Conservation (phyloP, 2,797 vertebrate genomes). For the Anabas testudineus region DNA sequence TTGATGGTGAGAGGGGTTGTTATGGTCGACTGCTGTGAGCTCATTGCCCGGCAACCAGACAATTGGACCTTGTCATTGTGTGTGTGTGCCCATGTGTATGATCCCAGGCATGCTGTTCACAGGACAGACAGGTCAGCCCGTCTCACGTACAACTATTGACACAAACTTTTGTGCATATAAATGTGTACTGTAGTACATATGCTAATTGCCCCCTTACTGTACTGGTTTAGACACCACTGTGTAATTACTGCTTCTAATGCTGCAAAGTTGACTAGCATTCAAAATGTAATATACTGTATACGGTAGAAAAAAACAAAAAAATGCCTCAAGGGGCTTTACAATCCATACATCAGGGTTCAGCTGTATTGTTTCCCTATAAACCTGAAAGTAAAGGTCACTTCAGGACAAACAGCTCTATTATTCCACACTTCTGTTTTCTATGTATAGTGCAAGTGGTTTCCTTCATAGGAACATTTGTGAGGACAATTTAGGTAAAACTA, state of each 20-base stretch:
- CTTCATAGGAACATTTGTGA: neutral
- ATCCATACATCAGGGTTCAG: neutral
- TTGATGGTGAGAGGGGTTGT: conserved; percentile 84
- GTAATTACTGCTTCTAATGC: conserved; percentile 26
- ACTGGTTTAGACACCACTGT: conserved; percentile 20
- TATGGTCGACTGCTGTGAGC: conserved; percentile 77
- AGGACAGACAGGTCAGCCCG: conserved; percentile 4
- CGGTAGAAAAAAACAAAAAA: no score
- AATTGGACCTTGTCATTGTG: conserved; percentile 58
- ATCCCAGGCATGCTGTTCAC: conserved; percentile 16
- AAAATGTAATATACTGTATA: no score
- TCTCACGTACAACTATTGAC: conserved; percentile 39
- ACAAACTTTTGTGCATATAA: conserved; percentile 15
- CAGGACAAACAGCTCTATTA: neutral
- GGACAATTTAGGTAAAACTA: neutral
- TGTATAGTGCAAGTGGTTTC: neutral
- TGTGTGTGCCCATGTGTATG: conserved; percentile 5
- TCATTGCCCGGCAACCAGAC: conserved; percentile 77
- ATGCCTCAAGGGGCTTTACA: no score
- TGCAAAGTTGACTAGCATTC: conserved; percentile 1
- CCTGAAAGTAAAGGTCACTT: conserved; percentile 6
- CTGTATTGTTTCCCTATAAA: neutral
- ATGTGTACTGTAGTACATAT: neutral
- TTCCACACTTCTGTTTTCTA: neutral
- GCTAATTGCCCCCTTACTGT: neutral